phyloP scores from a whole-genome alignment of 2,888 invertebrate species.

The Metacarcinus magister region DNA sequence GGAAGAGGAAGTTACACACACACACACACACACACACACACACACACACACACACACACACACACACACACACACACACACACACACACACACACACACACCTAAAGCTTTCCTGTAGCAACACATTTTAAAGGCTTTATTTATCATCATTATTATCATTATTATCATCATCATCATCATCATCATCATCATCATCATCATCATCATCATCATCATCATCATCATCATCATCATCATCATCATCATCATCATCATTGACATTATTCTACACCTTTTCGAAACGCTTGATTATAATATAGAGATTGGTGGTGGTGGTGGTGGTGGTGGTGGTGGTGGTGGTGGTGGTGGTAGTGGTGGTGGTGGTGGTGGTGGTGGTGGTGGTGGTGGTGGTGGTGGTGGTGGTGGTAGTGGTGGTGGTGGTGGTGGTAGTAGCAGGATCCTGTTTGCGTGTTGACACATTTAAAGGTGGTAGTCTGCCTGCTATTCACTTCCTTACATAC shows the following conservation, averaged over 20 bases:
- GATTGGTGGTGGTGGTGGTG: too few relatives aligned
- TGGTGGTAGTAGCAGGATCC: neutral
- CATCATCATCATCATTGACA: neutral
- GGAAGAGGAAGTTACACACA: too few relatives aligned
- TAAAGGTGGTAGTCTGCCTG: slow-evolving; percentile 33
- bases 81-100: too few relatives aligned
- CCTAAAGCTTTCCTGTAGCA: too few relatives aligned
- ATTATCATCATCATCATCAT: neutral
- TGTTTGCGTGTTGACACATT: slow-evolving; percentile 34
- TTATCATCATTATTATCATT: slow-evolving; percentile 26
- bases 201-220: neutral
- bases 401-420: neutral
- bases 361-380: neutral
- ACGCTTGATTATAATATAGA: neutral
- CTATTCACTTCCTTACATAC: neutral
- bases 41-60: too few relatives aligned
- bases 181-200: neutral
- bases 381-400: too few relatives aligned
- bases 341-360: neutral
- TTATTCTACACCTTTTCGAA: neutral
- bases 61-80: too few relatives aligned
- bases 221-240: neutral
- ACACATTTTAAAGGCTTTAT: neutral
- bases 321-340: too few relatives aligned
- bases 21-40: too few relatives aligned